Conservation (phyloP, 2,888 invertebrate species). For the Agrotis ipsilon region DNA sequence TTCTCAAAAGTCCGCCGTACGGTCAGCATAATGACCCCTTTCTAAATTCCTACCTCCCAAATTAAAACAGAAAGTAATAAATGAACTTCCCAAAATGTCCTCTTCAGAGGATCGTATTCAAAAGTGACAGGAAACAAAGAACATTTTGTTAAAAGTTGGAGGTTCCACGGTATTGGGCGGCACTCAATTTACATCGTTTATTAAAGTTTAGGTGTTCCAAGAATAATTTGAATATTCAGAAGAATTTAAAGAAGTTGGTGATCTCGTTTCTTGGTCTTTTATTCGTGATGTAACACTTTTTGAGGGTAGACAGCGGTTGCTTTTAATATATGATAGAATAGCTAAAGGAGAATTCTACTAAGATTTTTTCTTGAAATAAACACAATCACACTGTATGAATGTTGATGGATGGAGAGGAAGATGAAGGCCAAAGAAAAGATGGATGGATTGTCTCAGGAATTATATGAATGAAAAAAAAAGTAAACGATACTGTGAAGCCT, state of each 20-base stretch:
- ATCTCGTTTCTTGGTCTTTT: constrained; percentile 4
- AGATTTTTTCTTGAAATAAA: too few relatives aligned
- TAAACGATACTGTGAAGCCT: too few relatives aligned
- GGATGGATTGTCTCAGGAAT: too few relatives aligned
- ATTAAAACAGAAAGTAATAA: constrained; percentile 55
- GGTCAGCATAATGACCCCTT: background rate
- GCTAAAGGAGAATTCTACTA: too few relatives aligned
- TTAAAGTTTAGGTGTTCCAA: constrained; percentile 53
- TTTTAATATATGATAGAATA: too few relatives aligned
- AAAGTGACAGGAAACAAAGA: constrained; percentile 54
- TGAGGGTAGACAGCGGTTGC: too few relatives aligned
- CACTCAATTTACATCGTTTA: constrained; percentile 56
- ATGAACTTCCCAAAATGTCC: constrained; percentile 41
- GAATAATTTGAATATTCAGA: constrained; percentile 47
- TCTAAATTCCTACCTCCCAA: constrained; percentile 17
- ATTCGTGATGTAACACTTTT: background rate
- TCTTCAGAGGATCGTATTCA: constrained; percentile 30
- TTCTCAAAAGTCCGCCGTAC: background rate
- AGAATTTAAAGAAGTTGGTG: constrained; percentile 21
- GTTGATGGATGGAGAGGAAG: too few relatives aligned
- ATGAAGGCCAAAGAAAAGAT: too few relatives aligned
- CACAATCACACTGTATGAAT: too few relatives aligned
- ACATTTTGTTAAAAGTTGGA: constrained; percentile 53
- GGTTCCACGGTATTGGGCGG: constrained; percentile 31
- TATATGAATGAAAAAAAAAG: too few relatives aligned